Evolutionary conservation across 2,888 invertebrate genomes (phyloP).

Genomic region (Lasioglossum marginatum): DNA sequence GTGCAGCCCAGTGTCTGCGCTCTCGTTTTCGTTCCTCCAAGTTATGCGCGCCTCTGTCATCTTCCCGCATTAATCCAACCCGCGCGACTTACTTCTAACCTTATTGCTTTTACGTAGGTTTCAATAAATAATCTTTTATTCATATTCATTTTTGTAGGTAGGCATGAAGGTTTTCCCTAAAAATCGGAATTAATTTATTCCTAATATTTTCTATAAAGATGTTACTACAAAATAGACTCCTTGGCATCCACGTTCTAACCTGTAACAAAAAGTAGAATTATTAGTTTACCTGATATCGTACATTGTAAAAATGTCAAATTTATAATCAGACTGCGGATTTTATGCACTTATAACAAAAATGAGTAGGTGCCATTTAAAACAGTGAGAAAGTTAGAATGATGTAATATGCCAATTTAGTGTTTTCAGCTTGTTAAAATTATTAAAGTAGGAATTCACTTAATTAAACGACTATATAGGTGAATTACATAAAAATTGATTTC

Average conservation of each 20-base stretch:
- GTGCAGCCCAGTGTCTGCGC: constrained; percentile 70
- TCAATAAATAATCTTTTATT: neutral
- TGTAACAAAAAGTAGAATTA: neutral
- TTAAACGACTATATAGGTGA: no score
- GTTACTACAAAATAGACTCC: neutral
- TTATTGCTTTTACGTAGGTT: neutral
- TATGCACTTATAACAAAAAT: no score
- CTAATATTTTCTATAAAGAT: neutral
- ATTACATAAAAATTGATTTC: neutral
- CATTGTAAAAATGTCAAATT: neutral
- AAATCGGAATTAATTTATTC: neutral
- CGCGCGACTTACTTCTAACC: constrained; percentile 10
- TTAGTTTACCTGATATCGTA: neutral
- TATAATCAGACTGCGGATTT: neutral
- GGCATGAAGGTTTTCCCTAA: no score
- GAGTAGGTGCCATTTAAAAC: no score
- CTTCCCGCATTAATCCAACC: constrained; percentile 18
- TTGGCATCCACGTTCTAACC: neutral
- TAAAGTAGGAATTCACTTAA: no score
- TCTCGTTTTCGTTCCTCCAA: constrained; percentile 57
- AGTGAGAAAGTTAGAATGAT: no score
- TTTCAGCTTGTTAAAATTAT: no score
- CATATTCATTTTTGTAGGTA: neutral
- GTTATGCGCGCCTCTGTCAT: constrained; percentile 61
- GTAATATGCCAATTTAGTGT: no score